These are phyloP conservation scores for Myiozetetes cayanensis DNA, from an alignment of 2,113 vertebrate genomes.

Conservation along the genomic window DNA sequence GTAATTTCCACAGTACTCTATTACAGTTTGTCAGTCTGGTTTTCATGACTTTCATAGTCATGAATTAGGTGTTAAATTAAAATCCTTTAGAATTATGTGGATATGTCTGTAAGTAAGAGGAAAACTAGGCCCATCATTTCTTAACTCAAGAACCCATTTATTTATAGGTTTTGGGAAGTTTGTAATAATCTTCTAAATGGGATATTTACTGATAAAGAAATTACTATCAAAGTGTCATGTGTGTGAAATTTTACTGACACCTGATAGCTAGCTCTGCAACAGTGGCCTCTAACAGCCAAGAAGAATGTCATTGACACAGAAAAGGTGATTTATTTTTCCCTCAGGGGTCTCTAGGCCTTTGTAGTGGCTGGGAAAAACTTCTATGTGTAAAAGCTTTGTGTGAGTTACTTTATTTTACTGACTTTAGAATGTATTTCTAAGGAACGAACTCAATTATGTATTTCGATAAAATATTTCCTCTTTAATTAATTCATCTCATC, in stretches of 20 bases:
- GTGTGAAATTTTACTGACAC: not conserved
- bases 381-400: not conserved
- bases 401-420: not conserved
- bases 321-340: not conserved
- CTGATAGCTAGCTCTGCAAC: not conserved
- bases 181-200: not conserved
- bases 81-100: not conserved
- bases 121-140: not conserved
- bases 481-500: not conserved
- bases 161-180: not conserved
- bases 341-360: not conserved
- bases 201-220: conserved; percentile 7
- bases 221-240: not conserved
- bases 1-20: not conserved
- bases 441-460: not conserved
- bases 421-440: not conserved
- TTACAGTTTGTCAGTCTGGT: not conserved
- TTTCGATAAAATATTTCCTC: not conserved
- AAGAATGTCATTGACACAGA: not conserved
- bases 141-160: not conserved
- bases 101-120: not conserved
- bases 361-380: not conserved
- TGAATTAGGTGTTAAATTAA: not conserved
- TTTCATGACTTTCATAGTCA: not conserved
- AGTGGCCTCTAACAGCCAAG: not conserved